Conservation (phyloP, 2,113 vertebrate species). For the Dissostichus mawsoni region DNA sequence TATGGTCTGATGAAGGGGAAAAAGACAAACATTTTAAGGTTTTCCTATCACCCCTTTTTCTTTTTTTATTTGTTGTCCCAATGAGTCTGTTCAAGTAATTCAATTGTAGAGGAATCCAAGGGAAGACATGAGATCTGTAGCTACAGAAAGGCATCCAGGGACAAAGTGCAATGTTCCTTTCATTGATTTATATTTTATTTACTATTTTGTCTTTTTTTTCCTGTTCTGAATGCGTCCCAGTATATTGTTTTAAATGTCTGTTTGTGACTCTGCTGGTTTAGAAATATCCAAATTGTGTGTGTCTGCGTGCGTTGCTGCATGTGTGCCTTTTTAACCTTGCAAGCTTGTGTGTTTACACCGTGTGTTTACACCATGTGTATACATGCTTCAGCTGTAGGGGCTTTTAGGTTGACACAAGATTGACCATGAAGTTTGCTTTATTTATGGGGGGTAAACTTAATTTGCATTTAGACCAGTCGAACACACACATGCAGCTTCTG, state of each 20-base stretch:
- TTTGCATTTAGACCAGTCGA: constrained; percentile 42
- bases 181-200: neutral
- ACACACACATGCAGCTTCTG: constrained; percentile 24
- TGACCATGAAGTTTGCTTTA: constrained; percentile 24
- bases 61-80: constrained; percentile 4
- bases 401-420: constrained; percentile 8
- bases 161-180: constrained; percentile 76
- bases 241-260: neutral
- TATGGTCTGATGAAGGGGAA: neutral
- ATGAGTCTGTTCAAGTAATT: constrained; percentile 30
- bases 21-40: constrained; percentile 20
- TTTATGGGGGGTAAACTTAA: constrained; percentile 10
- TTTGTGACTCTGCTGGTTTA: constrained; percentile 32
- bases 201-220: neutral
- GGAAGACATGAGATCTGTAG: constrained; percentile 37
- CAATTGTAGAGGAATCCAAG: constrained; percentile 27
- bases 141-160: constrained; percentile 56
- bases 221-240: constrained; percentile 3
- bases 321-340: constrained; percentile 4
- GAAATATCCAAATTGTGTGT: constrained; percentile 29
- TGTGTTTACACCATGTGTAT: constrained; percentile 15
- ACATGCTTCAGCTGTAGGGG: constrained; percentile 13
- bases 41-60: constrained; percentile 2
- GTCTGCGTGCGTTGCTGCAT: neutral
- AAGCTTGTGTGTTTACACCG: constrained; percentile 18